Percentiles rank a stretch among this genome's conserved stretches.
Evolutionary conservation across 1,140 invertebrate genomes (phyloP).

Genomic region (Propsilocerus akamusi): DNA sequence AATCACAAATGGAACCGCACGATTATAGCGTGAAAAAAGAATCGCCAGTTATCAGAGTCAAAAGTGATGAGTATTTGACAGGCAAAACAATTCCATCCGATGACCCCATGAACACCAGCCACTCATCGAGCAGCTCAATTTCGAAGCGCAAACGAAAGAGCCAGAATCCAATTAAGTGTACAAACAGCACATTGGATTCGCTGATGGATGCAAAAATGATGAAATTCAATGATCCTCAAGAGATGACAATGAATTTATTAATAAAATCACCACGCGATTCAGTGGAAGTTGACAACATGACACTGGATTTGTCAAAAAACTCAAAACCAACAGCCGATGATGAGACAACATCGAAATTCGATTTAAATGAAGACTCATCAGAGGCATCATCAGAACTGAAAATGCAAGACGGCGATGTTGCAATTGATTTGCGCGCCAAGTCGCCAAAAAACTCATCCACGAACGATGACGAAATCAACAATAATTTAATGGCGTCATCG

Average conservation of each 20-base stretch:
- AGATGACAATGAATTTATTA: too few species aligned
- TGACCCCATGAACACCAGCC: background rate
- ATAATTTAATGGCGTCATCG: background rate
- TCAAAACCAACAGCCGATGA: background rate
- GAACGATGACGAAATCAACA: background rate
- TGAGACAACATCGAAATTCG: too few species aligned
- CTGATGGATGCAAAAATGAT: background rate
- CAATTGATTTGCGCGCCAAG: background rate
- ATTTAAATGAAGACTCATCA: too few species aligned
- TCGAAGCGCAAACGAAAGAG: background rate
- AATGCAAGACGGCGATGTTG: too few species aligned
- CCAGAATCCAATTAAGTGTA: background rate
- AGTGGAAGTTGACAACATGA: background rate
- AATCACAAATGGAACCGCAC: background rate
- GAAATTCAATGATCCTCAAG: background rate
- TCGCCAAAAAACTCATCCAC: background rate
- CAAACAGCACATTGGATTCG: background rate
- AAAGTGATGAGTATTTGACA: constrained; percentile 3
- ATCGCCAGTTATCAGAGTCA: background rate
- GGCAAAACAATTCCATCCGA: background rate
- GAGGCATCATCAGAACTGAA: too few species aligned
- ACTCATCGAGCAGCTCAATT: background rate
- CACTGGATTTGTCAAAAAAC: background rate
- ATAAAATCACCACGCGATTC: background rate
- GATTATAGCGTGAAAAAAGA: background rate